Evolutionary conservation across 2,113 vertebrate genomes (phyloP).

Genomic region (Sapajus apella): DNA sequence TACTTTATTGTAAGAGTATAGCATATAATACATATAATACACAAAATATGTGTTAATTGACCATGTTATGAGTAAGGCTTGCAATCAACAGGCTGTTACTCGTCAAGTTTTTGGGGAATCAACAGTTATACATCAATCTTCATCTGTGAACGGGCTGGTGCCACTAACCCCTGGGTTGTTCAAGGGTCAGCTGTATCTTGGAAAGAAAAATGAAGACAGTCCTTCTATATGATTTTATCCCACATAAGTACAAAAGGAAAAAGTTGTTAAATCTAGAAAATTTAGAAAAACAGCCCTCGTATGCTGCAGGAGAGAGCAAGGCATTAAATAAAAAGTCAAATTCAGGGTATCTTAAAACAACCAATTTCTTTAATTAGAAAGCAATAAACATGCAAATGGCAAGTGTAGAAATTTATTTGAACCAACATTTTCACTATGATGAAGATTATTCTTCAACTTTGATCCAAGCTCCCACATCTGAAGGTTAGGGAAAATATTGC

Average conservation of each 20-base stretch:
- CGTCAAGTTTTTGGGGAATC: not conserved
- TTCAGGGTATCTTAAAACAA: slow-evolving; percentile 82
- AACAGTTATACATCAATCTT: not conserved
- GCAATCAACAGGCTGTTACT: not conserved
- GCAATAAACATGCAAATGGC: slow-evolving; percentile 93
- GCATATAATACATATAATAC: not conserved
- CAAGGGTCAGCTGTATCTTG: not conserved
- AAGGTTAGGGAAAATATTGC: slow-evolving; percentile 94
- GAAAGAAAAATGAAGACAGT: not conserved
- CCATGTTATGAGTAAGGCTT: not conserved
- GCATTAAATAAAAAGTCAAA: slow-evolving; percentile 58
- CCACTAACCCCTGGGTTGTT: not conserved
- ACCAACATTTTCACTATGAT: slow-evolving; percentile 89
- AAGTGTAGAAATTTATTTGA: slow-evolving; percentile 91
- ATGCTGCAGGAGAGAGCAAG: not conserved
- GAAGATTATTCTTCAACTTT: slow-evolving; percentile 91
- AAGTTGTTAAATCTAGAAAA: not conserved
- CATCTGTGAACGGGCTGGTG: not conserved
- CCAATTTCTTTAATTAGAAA: slow-evolving; percentile 91
- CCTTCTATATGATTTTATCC: not conserved
- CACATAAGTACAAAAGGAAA: not conserved
- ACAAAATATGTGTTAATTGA: not conserved
- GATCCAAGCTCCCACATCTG: slow-evolving; percentile 87
- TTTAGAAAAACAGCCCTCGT: not conserved
- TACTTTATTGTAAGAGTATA: not conserved